Percentiles rank a stretch among this genome's conserved stretches.
phyloP scores from a whole-genome alignment of 2,797 vertebrate genomes.

The Acanthurus leucopareius region DNA sequence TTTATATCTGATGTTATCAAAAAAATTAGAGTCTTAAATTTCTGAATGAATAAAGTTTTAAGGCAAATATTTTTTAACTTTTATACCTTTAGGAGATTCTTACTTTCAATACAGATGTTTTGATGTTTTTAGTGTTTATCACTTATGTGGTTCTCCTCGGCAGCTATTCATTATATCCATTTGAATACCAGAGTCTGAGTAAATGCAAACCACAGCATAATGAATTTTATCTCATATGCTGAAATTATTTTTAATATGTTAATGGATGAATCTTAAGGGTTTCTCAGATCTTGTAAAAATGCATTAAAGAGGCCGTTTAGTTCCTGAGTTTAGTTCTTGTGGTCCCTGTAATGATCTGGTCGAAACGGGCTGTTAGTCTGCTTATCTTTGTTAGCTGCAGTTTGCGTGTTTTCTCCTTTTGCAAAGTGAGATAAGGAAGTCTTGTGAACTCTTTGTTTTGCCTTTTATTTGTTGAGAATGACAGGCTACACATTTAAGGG shows the following conservation, averaged over 20 bases:
- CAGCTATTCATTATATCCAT: neutral
- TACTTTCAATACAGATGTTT: neutral
- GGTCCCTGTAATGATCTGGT: constrained; percentile 30
- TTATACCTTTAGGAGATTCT: neutral
- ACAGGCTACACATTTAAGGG: constrained; percentile 46
- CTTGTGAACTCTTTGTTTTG: constrained; percentile 54
- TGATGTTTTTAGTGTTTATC: neutral
- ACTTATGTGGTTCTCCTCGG: neutral
- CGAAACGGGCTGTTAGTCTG: constrained; percentile 19
- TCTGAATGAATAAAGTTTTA: too few species aligned
- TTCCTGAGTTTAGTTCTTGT: constrained; percentile 32
- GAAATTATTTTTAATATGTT: neutral
- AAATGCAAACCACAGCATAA: neutral
- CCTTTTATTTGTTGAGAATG: constrained; percentile 53
- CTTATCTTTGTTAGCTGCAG: constrained; percentile 31
- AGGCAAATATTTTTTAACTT: neutral
- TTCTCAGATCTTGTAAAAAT: neutral
- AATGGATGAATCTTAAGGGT: neutral
- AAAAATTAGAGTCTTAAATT: neutral
- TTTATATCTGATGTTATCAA: neutral
- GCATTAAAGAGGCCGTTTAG: neutral
- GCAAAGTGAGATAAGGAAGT: constrained; percentile 10
- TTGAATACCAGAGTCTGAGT: neutral
- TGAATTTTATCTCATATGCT: neutral
- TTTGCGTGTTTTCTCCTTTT: constrained; percentile 43